Evolutionary conservation across 2,113 vertebrate genomes (phyloP), one percentile per base, ranked within the genome.

Genomic region (Apodemus sylvaticus): DNA sequence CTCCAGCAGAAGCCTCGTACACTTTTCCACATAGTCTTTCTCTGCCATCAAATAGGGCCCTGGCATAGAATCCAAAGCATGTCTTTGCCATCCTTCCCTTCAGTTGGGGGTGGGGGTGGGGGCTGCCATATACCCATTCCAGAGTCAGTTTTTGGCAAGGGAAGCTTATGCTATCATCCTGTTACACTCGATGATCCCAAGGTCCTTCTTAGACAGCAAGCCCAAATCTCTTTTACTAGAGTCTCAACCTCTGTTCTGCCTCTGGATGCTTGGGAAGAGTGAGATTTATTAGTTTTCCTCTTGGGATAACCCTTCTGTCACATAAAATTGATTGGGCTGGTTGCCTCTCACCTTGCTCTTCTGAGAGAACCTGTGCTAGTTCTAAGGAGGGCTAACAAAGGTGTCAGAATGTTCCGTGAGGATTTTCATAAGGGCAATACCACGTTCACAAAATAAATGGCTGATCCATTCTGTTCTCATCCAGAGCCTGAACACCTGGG

Each of bases 41-140:
- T 48, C 12, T 7, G 13, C 13, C 36, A 36, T 76, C 10, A 5
- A 0, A 22, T 1, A 58, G 12, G 31, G 34, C 34, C 13, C 31
- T 36, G 29, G 12, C 3, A 0, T 1, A 1, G 71, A 0, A 68
- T 1, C 13, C 11, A 2, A 8, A 58, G 62, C 22, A 10, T 9
- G 29, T 51, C 60, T 36, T 51, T n/a, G 31, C 48, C 51, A 3
- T 16, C 51, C 19, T 24, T 26, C 1, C 1, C 55, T 36, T 51
- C 62, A 5, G 12, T 85, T 39, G 55, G 42, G 36, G 70, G n/a
- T n/a, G n/a, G n/a, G n/a, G n/a, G n/a, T n/a, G n/a, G 34, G 70
- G 66, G 17, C 60, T 13, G 53, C 55, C 1, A 0, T 19, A 7
- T 12, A 2, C 29, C 19, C 48, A 17, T 45, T 39, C 51, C 10